These are phyloP conservation scores for Selene dorsalis DNA, from an alignment of 2,797 vertebrate genomes.

Conservation along the genomic window DNA sequence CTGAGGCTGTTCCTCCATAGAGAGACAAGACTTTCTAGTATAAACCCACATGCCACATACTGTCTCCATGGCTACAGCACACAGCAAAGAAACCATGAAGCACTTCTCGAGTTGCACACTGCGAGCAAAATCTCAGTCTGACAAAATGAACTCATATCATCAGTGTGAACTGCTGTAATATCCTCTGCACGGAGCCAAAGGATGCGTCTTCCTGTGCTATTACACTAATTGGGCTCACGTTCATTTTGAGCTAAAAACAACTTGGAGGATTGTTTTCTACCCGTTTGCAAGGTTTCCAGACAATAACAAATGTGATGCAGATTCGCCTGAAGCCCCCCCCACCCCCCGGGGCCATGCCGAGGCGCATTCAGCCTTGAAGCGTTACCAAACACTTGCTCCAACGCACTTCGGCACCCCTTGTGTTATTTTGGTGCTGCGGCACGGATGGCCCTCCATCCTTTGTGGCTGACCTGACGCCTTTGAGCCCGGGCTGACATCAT, in stretches of 20 bases:
- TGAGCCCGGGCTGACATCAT: slow-evolving; percentile 65
- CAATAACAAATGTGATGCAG: slow-evolving; percentile 40
- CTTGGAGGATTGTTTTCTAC: slow-evolving; percentile 3
- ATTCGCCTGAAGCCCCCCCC: slow-evolving; percentile 22
- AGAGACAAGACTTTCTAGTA: slow-evolving; percentile 58
- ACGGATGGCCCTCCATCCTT: slow-evolving; percentile 61
- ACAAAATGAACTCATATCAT: slow-evolving; percentile 37
- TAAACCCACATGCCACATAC: slow-evolving; percentile 78
- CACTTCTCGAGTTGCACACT: slow-evolving; percentile 63
- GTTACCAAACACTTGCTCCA: slow-evolving; percentile 49
- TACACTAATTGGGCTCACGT: background rate
- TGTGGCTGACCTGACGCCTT: slow-evolving; percentile 67
- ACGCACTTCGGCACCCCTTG: slow-evolving; percentile 55
- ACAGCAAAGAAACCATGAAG: slow-evolving; percentile 75
- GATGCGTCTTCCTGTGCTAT: background rate
- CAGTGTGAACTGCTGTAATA: slow-evolving; percentile 5
- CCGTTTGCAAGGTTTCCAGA: background rate
- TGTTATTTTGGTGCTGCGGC: slow-evolving; percentile 78
- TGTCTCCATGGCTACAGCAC: slow-evolving; percentile 82
- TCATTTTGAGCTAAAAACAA: slow-evolving; percentile 27
- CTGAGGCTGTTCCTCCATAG: slow-evolving; percentile 54
- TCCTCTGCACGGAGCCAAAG: background rate
- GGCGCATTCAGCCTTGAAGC: slow-evolving; percentile 52
- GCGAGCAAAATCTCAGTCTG: slow-evolving; percentile 55
- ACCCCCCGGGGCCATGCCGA: slow-evolving; percentile 14